Base-by-base conservation (phyloP, 2,113 vertebrate species). In the Colinus virginianus region DNA sequence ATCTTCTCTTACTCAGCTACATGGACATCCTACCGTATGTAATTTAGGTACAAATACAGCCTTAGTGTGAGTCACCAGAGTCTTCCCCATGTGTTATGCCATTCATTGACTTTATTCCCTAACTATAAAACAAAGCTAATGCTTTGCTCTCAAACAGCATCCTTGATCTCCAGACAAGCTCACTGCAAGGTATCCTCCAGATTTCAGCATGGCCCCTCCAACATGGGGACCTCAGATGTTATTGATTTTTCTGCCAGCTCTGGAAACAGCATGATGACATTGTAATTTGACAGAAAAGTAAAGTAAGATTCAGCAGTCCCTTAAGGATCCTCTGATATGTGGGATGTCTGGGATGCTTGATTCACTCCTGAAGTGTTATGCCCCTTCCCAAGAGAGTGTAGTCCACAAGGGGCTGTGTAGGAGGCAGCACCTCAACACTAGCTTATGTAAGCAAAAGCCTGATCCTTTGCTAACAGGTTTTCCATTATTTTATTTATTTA, bases 11-110 rank as follows among this genome's bases (percentile, higher is more conserved):
- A 40, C 77, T 62, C 36, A 90, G 56, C 48, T 9, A 6, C 91
- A 81, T 42, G 82, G 88, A 77, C 34, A 84, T 66, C 77, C 61
- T 71, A 53, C 81, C 78, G 48, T 92, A 78, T 78, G 63, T 75
- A 85, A 78, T 77, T 83, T 75, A 94, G 75, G 69, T 56, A 87
- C 82, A 95, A 96, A 85, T 78, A 87, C 79, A 87, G 51, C 53
- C 82, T 56, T 82, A 38, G 56, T 66, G 72, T 94, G 90, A 95
- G 53, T 96, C 79, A 91, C 56, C 68, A 90, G 58, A 79, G 34
- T 70, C 49, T 92, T 36, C 46, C 26, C 30, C 51, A 21, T 3
- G 40, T 59, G 28, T 78, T 87, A 71, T 2, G 6, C 80, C 92
- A 96, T 93, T 79, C 59, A 69, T 85, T 78, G 58, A 48, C 11